Base-by-base conservation (phyloP, 2,113 vertebrate genomes). In the Passer montanus region DNA sequence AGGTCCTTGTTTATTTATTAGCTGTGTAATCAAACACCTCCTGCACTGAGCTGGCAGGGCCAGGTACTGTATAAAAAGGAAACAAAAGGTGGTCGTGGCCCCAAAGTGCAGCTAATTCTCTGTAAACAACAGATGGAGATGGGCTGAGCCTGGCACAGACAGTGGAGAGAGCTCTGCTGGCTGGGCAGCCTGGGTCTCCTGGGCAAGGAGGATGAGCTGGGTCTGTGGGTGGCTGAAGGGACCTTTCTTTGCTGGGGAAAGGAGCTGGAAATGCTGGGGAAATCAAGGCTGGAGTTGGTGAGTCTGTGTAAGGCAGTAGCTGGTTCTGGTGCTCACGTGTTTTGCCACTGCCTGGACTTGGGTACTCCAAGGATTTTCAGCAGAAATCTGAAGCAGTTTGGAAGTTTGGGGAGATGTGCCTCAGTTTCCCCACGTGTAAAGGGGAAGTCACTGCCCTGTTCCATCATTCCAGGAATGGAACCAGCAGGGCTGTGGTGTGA, bases 1-100 rank as follows among this genome's bases (percentile, higher is more conserved):
- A 86, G 90, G 83, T 81, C 88, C 94, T 95, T 92, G 89, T 94
- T 95, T 94, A 49, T 97, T 93, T 95, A 95, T 96, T 96, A 95
- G 80, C 79, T 90, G 44, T 90, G 90, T 81, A 93, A 95, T 86
- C 80, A 88, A 82, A 93, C 49, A 69, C 67, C 75, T 92, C 69
- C 75, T 47, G 4, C 15, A 37, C 27, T 4, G 24, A 70, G 79
- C 64, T 88, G 2, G 0, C 30, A 50, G 76, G 88, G 89, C 70
- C 70, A 59, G 75, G 55, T 75, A 66, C 63, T 63, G 39, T 11
- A 63, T 41, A 13, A 87, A 90, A 75, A 94, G 49, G 87, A 72
- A 92, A 89, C 63, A 95, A 88, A 95, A 83, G 58, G 53, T 76
- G 50, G 15, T 75, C 52, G 50, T 69, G 90, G 75, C 56, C 72